Conservation (phyloP, 2,888 invertebrate genomes). For the Pimpla rufipes region DNA sequence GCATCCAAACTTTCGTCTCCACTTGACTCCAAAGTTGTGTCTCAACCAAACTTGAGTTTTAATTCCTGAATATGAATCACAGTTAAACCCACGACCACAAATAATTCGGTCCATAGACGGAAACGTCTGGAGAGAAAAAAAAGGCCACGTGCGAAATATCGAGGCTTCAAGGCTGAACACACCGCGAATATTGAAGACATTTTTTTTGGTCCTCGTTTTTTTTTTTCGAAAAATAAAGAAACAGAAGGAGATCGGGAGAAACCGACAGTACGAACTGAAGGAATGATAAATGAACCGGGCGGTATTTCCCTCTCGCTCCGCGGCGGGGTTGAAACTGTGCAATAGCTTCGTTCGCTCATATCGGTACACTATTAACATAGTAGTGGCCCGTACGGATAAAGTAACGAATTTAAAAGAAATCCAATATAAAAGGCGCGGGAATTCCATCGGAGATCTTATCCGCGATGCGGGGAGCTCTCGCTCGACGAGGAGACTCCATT, state of each 20-base stretch:
- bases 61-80: too few species aligned
- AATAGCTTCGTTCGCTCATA: constrained; percentile 80
- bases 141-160: constrained; percentile 71
- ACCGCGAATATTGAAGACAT: constrained; percentile 17
- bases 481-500: constrained; percentile 83
- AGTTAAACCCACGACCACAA: background rate
- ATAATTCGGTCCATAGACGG: constrained; percentile 42
- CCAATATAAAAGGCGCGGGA: constrained; percentile 84
- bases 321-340: constrained; percentile 49
- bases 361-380: constrained; percentile 84
- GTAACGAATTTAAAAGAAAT: constrained; percentile 85
- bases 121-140: constrained; percentile 19
- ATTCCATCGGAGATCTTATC: constrained; percentile 85
- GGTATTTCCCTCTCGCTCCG: constrained; percentile 64
- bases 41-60: too few species aligned
- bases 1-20: too few species aligned
- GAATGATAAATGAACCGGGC: constrained; percentile 84
- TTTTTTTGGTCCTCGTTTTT: background rate
- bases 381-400: constrained; percentile 81
- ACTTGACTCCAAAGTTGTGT: too few species aligned
- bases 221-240: constrained; percentile 15
- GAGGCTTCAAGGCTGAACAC: constrained; percentile 69
- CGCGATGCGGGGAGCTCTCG: constrained; percentile 77
- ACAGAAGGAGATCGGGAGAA: constrained; percentile 66
- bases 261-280: constrained; percentile 66